Percentiles rank a stretch among this genome's conserved stretches.
Conservation (phyloP, 2,888 invertebrate genomes). For the Chymomyza fuscimana region DNA sequence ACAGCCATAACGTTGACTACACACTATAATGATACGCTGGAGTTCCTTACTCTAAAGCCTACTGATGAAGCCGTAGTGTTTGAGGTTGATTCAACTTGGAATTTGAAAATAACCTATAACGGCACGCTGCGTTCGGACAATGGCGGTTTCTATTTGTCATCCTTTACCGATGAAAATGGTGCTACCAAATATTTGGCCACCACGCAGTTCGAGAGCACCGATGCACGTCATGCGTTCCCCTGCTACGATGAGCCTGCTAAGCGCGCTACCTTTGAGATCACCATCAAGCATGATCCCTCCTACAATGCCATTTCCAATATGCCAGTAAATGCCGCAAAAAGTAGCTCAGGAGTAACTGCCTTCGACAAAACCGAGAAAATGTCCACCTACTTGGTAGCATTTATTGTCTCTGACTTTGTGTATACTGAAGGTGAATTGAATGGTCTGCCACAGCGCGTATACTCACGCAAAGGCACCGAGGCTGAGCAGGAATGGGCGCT, state of each 20-base stretch:
- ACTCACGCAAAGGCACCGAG: conserved; percentile 71
- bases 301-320: conserved; percentile 80
- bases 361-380: conserved; percentile 82
- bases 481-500: conserved; percentile 84
- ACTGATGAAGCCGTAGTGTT: conserved; percentile 28
- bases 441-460: conserved; percentile 69
- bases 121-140: conserved; percentile 83
- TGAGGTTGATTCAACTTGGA: conserved; percentile 78
- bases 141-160: conserved; percentile 84
- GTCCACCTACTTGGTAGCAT: conserved; percentile 90
- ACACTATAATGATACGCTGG: conserved; percentile 51
- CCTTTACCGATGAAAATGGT: conserved; percentile 77
- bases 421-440: conserved; percentile 60
- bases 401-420: conserved; percentile 84
- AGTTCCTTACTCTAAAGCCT: conserved; percentile 65
- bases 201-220: conserved; percentile 85
- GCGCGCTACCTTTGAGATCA: conserved; percentile 83
- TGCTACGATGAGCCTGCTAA: conserved; percentile 86
- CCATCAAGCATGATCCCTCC: conserved; percentile 65
- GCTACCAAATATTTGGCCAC: conserved; percentile 81
- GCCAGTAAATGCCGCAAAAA: conserved; percentile 73
- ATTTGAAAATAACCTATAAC: conserved; percentile 81
- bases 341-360: conserved; percentile 54
- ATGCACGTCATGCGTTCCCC: conserved; percentile 86
- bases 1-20: conserved; percentile 7